Evolutionary conservation across 2,888 invertebrate species (phyloP).

Genomic region (Saturnia pavonia): DNA sequence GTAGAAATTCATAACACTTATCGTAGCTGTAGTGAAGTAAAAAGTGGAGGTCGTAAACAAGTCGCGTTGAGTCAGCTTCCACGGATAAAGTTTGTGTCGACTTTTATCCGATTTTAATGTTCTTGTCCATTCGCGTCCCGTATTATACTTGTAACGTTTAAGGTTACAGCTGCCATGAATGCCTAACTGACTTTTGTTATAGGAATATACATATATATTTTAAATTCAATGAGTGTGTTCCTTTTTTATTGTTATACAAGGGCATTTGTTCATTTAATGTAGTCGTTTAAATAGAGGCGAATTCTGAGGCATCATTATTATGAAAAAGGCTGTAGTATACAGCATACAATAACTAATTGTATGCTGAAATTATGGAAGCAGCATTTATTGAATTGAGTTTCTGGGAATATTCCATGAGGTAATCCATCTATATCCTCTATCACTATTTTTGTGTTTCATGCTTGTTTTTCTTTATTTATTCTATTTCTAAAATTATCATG

Average conservation of each 20-base stretch:
- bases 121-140: not conserved
- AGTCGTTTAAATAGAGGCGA: no score
- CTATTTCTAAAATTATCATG: no score
- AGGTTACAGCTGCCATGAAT: slow-evolving; percentile 1
- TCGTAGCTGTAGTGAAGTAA: slow-evolving; percentile 24
- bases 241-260: not conserved
- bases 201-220: not conserved
- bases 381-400: no score
- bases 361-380: no score
- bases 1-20: slow-evolving; percentile 20
- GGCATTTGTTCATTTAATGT: not conserved
- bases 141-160: slow-evolving; percentile 3
- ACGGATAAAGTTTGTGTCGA: slow-evolving; percentile 26
- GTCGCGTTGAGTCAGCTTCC: slow-evolving; percentile 20
- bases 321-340: no score
- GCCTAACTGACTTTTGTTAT: not conserved
- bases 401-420: no score
- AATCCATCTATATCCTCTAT: no score
- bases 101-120: slow-evolving; percentile 29
- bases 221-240: not conserved
- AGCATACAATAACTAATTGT: no score
- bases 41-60: slow-evolving; percentile 30
- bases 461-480: no score
- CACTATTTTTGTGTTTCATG: no score
- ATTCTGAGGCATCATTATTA: no score